phyloP scores from a whole-genome alignment of 2,797 vertebrate species.

The Pipistrellus nathusii region DNA sequence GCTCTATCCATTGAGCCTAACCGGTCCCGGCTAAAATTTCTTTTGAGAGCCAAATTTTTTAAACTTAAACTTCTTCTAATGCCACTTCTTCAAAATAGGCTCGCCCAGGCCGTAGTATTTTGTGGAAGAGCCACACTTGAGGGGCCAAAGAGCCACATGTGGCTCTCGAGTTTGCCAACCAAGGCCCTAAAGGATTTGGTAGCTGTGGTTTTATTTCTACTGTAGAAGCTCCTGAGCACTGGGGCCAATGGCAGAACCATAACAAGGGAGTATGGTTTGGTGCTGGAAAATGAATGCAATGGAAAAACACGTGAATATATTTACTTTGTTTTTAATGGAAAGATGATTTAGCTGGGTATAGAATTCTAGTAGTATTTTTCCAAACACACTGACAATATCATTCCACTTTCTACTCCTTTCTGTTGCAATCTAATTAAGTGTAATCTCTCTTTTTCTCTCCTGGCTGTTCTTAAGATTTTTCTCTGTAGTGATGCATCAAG shows the following conservation, averaged over 20 bases:
- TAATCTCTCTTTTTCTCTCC: not conserved
- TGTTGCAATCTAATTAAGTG: not conserved
- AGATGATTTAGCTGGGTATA: conserved; percentile 32
- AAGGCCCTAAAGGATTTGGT: not conserved
- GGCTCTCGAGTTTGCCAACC: too few species aligned
- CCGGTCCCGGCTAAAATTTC: too few species aligned
- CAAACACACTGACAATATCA: not conserved
- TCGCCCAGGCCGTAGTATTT: too few species aligned
- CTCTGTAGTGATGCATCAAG: not conserved
- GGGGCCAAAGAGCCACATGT: too few species aligned
- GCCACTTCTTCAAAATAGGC: too few species aligned
- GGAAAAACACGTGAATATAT: not conserved
- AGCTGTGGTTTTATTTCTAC: conserved; percentile 41
- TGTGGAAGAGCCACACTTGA: too few species aligned
- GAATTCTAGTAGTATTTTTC: not conserved
- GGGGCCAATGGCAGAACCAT: not conserved
- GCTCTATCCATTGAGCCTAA: too few species aligned
- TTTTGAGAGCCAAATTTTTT: too few species aligned
- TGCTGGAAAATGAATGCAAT: not conserved
- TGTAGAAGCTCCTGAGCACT: conserved; percentile 3
- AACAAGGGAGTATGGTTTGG: not conserved
- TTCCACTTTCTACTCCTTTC: not conserved
- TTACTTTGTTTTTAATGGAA: not conserved
- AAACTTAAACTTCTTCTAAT: too few species aligned
- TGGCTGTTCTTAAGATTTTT: not conserved